These are phyloP conservation scores for Peromyscus eremicus DNA, from an alignment of 2,797 vertebrate genomes.

Conservation along the genomic window DNA sequence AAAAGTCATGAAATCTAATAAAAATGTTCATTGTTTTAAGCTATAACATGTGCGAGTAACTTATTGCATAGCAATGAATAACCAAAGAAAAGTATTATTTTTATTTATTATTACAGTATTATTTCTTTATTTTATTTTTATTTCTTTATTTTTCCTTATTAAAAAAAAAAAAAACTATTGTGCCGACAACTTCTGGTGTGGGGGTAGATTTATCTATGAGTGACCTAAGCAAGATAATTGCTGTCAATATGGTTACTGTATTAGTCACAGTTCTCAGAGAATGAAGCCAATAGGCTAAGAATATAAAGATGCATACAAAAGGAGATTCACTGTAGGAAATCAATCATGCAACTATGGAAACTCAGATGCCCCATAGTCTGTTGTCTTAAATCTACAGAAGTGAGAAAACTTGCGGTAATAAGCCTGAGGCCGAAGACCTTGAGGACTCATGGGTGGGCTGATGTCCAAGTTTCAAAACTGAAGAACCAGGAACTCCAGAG, in stretches of 20 bases:
- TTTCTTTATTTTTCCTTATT: slow-evolving; percentile 37
- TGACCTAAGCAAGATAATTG: neutral
- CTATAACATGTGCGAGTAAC: neutral
- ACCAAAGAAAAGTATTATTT: neutral
- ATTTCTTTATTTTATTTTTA: neutral
- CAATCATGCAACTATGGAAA: neutral
- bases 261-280: neutral
- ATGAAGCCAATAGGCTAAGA: neutral
- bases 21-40: slow-evolving; percentile 50
- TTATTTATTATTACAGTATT: neutral
- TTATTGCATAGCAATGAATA: slow-evolving; percentile 11
- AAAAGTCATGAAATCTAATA: slow-evolving; percentile 5
- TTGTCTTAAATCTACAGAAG: neutral
- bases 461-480: neutral
- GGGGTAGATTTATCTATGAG: neutral
- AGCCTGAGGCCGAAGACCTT: neutral
- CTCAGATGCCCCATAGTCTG: neutral
- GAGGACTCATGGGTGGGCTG: neutral
- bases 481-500: neutral
- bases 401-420: neutral
- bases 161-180: slow-evolving; percentile 1
- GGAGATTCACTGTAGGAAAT: neutral
- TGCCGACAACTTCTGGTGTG: neutral
- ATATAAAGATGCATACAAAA: neutral
- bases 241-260: neutral